A percentile compares a stretch with the other conserved stretches of the same genome.
Conservation (phyloP, 2,888 invertebrate genomes). For the Uropetala carovei region DNA sequence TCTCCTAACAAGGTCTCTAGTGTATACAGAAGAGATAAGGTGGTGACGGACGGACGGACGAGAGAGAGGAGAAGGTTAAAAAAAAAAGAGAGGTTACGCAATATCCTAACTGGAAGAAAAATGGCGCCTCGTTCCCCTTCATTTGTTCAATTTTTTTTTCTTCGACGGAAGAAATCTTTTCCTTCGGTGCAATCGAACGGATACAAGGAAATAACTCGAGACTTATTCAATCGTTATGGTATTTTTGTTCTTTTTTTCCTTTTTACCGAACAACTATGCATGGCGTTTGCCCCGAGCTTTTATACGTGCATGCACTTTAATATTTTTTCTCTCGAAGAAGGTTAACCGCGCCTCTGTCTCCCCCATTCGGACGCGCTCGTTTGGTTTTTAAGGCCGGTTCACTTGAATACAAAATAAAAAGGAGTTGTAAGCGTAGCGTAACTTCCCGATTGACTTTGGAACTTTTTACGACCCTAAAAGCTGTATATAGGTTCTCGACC, state of each 20-base stretch:
- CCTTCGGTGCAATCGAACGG: too few species aligned
- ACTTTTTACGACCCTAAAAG: background rate
- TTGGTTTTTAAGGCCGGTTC: background rate
- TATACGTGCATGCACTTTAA: too few species aligned
- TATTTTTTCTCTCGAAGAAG: too few species aligned
- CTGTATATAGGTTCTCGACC: background rate
- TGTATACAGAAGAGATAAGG: background rate
- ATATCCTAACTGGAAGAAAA: background rate
- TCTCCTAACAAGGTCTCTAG: background rate
- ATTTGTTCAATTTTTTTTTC: background rate
- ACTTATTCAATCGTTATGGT: too few species aligned
- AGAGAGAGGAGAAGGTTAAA: background rate
- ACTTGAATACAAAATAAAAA: background rate
- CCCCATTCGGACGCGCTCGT: background rate
- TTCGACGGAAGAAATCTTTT: background rate
- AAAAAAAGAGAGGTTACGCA: background rate
- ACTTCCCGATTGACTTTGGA: slow-evolving; percentile 21
- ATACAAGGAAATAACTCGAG: too few species aligned
- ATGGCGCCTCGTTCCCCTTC: background rate
- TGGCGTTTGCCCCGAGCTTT: too few species aligned
- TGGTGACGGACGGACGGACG: background rate
- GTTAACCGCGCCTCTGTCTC: too few species aligned
- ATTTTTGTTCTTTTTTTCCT: too few species aligned
- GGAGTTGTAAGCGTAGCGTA: background rate
- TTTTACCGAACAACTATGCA: too few species aligned